Base-by-base conservation (phyloP, 2,113 vertebrate genomes). In the Solea solea region DNA sequence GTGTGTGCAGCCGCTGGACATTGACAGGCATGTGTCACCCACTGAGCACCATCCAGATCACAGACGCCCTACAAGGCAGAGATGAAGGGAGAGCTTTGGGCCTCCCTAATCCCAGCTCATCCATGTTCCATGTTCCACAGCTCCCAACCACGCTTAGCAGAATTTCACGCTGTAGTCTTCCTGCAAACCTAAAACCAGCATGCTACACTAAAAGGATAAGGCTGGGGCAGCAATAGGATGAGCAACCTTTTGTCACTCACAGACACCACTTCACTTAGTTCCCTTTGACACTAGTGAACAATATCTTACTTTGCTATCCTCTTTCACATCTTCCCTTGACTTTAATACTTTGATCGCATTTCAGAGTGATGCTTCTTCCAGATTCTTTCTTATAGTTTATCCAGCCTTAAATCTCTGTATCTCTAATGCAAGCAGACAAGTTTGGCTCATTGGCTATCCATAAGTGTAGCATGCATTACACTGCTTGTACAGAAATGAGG, bases 71-170 rank as follows among this genome's bases (percentile, higher is more conserved):
- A 85, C 90, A 55, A 89, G 86, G 86, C 71, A 2, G 16, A 78
- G 86, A 86, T 82, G 90, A 88, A 87, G 83, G 84, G 78, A 81
- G 81, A 80, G 84, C 85, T 90, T 73, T 79, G 83, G 89, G 89
- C 81, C 85, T 85, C 85, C 84, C 84, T 92, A 92, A 92, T 92
- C 90, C 90, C 74, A 3, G 89, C 91, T 92, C 90, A 91, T 90
- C 90, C 90, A 49, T 87, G 86, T 86, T 92, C 88, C 82, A 84
- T 90, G 89, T 90, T 90, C 82, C 78, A 74, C 66, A 28, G 85
- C 83, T 88, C 83, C 74, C 86, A 40, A 87, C 90, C 79, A 88
- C 64, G 85, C 92, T 90, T 90, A 90, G 90, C 83, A 71, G 88
- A 90, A 92, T 93, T 93, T 93, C 92, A 93, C 81, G 87, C 80